Percentiles rank a stretch among this genome's conserved stretches.
phyloP scores from a whole-genome alignment of 1,140 invertebrate species.

The Apis laboriosa region DNA sequence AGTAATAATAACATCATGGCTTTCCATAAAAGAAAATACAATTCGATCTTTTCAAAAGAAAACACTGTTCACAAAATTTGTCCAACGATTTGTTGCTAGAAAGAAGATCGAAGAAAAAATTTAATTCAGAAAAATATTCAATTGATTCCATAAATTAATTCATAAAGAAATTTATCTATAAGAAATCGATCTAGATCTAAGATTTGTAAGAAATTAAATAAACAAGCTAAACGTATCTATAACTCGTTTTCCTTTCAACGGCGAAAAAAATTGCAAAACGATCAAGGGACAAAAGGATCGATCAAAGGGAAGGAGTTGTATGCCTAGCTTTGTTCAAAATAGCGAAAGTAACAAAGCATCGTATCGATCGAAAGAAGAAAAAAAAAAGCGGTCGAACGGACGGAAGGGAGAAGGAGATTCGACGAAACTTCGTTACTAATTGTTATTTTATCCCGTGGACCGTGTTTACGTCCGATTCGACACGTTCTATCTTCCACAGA shows the following conservation, averaged over 20 bases:
- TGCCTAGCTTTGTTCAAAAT: neutral
- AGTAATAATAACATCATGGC: neutral
- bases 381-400: too few species aligned
- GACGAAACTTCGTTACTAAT: neutral
- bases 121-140: too few species aligned
- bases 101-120: too few species aligned
- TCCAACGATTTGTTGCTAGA: neutral
- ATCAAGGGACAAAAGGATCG: neutral
- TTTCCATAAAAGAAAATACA: neutral
- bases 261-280: neutral
- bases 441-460: constrained; percentile 24
- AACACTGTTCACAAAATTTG: neutral
- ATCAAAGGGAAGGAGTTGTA: neutral
- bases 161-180: too few species aligned
- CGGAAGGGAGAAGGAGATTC: too few species aligned
- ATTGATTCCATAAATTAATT: too few species aligned
- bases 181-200: too few species aligned
- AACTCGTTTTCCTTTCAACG: too few species aligned
- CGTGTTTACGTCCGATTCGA: neutral
- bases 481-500: neutral
- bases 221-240: too few species aligned
- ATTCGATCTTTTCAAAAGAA: neutral
- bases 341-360: neutral
- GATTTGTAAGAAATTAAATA: too few species aligned
- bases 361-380: neutral